Percentiles rank a stretch among this genome's conserved stretches.
These are phyloP conservation scores for Platycheirus rosarum DNA, from an alignment of 2,888 invertebrate species.

Conservation along the genomic window DNA sequence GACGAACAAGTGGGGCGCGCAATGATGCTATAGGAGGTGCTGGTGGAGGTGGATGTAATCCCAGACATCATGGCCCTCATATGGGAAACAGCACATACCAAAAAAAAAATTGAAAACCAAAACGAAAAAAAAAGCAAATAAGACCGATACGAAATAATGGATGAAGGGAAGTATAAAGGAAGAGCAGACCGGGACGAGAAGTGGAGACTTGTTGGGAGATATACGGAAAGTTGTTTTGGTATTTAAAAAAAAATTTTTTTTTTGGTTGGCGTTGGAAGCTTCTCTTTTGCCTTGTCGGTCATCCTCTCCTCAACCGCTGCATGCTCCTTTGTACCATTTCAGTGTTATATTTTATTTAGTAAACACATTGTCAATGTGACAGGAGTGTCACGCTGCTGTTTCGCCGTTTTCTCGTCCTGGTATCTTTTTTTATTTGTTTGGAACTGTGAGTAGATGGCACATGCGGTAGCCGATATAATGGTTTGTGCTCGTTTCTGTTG, in stretches of 20 bases:
- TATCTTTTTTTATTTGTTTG: constrained; percentile 3
- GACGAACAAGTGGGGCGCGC: constrained; percentile 17
- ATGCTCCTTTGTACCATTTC: neutral
- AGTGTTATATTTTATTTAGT: constrained; percentile 70
- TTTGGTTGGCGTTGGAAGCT: constrained; percentile 17
- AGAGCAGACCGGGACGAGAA: neutral
- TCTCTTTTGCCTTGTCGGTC: neutral
- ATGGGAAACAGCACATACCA: constrained; percentile 49
- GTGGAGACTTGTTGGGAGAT: constrained; percentile 9
- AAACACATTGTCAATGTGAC: constrained; percentile 73
- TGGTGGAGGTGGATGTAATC: constrained; percentile 55
- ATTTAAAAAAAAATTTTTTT: constrained; percentile 52
- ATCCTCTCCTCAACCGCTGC: neutral
- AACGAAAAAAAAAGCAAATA: constrained; percentile 13
- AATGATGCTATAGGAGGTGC: neutral
- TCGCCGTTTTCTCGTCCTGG: constrained; percentile 25
- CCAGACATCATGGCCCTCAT: constrained; percentile 63
- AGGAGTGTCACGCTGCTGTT: constrained; percentile 61
- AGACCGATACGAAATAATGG: constrained; percentile 57
- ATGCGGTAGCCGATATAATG: neutral
- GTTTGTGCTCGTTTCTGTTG: constrained; percentile 13
- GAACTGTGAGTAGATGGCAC: neutral
- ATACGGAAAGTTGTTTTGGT: constrained; percentile 62
- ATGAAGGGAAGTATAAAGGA: constrained; percentile 27
- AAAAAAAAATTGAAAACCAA: constrained; percentile 14